Percentiles rank a stretch among this genome's conserved stretches.
Conservation (phyloP, 1,140 invertebrate genomes). For the Zaprionus davidi region DNA sequence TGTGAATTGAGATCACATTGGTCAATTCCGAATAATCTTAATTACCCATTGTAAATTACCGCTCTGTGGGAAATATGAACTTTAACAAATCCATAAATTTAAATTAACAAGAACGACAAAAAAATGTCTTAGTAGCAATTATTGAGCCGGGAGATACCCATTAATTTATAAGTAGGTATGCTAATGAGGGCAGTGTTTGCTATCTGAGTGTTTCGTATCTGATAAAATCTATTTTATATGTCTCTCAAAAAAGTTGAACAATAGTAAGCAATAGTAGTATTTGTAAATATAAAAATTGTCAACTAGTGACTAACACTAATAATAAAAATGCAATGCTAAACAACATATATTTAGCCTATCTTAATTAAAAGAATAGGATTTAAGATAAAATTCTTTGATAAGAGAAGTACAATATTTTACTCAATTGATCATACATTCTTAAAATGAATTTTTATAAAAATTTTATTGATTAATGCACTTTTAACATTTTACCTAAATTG, state of each 20-base stretch:
- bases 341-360: neutral
- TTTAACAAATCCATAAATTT: conserved; percentile 50
- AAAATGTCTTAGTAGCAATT: neutral
- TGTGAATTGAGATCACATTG: conserved; percentile 24
- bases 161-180: neutral
- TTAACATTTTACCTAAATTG: too few species aligned
- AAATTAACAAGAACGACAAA: neutral
- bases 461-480: too few species aligned
- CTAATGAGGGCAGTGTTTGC: neutral
- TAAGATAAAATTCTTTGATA: neutral
- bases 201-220: neutral
- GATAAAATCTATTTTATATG: too few species aligned
- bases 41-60: conserved; percentile 40
- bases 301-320: too few species aligned
- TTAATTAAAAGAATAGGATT: neutral
- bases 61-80: conserved; percentile 25
- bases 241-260: too few species aligned
- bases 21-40: conserved; percentile 56
- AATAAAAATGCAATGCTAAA: neutral
- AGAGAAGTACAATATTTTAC: too few species aligned
- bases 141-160: neutral
- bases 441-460: too few species aligned
- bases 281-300: too few species aligned
- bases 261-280: too few species aligned
- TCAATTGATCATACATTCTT: too few species aligned